Evolutionary conservation across 2,113 vertebrate genomes (phyloP).

Genomic region (Phocoena phocoena): DNA sequence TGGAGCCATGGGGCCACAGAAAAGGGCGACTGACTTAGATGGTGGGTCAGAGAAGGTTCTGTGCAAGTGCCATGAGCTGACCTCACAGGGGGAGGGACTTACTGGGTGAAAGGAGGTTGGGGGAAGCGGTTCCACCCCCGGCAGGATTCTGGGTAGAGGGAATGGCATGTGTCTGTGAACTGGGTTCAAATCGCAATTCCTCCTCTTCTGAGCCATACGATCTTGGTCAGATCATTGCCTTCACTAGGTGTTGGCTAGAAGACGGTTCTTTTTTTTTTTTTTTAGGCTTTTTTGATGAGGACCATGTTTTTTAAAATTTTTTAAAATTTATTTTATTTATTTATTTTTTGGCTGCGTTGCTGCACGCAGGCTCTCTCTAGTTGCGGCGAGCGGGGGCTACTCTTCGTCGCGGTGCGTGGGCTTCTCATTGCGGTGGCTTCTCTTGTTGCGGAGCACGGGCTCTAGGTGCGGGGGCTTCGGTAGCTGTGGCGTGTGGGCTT

Average conservation of each 20-base stretch:
- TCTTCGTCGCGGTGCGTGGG: accelerated
- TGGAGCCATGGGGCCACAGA: neutral
- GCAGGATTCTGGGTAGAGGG: too few relatives aligned
- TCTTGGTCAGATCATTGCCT: neutral
- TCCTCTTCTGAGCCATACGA: neutral
- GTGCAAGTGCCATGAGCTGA: neutral
- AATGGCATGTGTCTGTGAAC: neutral
- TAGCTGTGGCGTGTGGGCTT: too few relatives aligned
- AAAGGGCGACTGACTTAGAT: neutral
- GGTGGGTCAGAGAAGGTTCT: neutral
- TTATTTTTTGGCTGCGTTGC: too few relatives aligned
- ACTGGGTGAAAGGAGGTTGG: neutral
- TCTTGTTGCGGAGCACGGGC: too few relatives aligned
- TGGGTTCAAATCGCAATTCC: neutral
- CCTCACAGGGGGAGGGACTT: neutral
- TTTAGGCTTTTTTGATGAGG: too few relatives aligned
- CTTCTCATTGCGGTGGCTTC: too few relatives aligned
- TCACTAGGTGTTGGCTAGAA: neutral
- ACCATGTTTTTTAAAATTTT: too few relatives aligned
- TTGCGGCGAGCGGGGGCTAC: too few relatives aligned
- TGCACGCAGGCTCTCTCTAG: too few relatives aligned
- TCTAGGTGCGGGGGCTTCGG: too few relatives aligned
- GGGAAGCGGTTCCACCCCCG: too few relatives aligned
- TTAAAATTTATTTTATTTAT: too few relatives aligned
- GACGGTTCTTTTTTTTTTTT: neutral